Conservation (phyloP, 2,888 invertebrate species). For the Euspilapteryx auroguttella region DNA sequence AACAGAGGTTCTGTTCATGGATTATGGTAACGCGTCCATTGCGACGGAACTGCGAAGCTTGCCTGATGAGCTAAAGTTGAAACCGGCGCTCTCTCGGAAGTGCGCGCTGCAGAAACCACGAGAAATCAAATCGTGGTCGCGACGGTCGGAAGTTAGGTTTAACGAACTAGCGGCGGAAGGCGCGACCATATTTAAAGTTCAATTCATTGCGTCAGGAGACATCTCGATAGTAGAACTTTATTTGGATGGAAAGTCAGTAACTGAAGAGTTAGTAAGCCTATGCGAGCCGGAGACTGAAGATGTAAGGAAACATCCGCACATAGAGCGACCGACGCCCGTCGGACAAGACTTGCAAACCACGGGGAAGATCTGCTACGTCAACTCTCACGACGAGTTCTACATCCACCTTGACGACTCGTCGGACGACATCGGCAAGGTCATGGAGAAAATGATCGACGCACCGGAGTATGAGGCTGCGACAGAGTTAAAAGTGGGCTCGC, state of each 20-base stretch:
- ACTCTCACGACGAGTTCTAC: slow-evolving; percentile 73
- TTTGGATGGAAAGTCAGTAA: slow-evolving; percentile 64
- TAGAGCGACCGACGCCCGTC: slow-evolving; percentile 37
- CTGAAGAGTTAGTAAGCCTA: slow-evolving; percentile 58
- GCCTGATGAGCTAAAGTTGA: slow-evolving; percentile 60
- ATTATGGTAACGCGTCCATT: slow-evolving; percentile 67
- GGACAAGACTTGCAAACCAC: slow-evolving; percentile 45
- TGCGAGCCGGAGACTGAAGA: slow-evolving; percentile 39
- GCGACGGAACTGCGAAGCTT: slow-evolving; percentile 61
- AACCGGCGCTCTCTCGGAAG: slow-evolving; percentile 63
- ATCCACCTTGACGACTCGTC: slow-evolving; percentile 65
- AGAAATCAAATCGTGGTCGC: slow-evolving; percentile 64
- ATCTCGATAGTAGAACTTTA: slow-evolving; percentile 66
- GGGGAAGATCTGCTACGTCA: slow-evolving; percentile 68
- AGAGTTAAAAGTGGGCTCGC: slow-evolving; percentile 58
- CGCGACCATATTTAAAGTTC: slow-evolving; percentile 68
- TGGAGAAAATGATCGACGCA: slow-evolving; percentile 54
- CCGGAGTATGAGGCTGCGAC: slow-evolving; percentile 48
- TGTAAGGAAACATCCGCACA: slow-evolving; percentile 16
- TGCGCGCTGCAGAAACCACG: slow-evolving; percentile 65
- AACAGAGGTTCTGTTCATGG: slow-evolving; percentile 67
- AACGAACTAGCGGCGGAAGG: slow-evolving; percentile 69
- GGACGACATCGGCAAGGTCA: slow-evolving; percentile 62
- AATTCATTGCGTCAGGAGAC: slow-evolving; percentile 68
- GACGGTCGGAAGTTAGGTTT: slow-evolving; percentile 67